Base-by-base conservation (phyloP, 2,888 invertebrate genomes). In the Argyra leucocephala region DNA sequence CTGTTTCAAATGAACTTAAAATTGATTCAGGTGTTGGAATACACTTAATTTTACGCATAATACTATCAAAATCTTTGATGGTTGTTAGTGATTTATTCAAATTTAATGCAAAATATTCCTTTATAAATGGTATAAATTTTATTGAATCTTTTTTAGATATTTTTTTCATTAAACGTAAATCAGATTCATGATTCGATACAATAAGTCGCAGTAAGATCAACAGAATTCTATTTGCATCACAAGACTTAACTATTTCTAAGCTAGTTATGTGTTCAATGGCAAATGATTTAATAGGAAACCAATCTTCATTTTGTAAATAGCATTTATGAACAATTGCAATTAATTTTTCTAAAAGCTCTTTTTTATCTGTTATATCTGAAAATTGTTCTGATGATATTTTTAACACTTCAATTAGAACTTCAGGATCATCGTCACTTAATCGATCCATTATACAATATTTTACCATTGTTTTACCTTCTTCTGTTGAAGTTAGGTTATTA, bases 341-440 rank as follows among this genome's bases (percentile, higher is more conserved):
- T 60, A 87, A 77, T 21, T 79, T 77, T 65, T 81, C 78, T 2
- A 83, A 80, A 22, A 86, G 76, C 65, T 80, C 75, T 3, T 73
- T 72, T 65, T 79, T 78, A 63, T 80, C 81, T 15, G 86, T 71
- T 21, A 85, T 72, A 61, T 82, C 76, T 37, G 79, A 72, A 7
- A 82, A 73, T 2, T 73, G 67, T 0, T 71, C 70, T 0, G 82
- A 76, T 22, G 75, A 65, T 31, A 86, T 78, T 23, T 81, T 78
- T 4, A 88, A 76, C 59, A 83, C 79, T 57, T 84, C 83, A 22
- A 74, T 72, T 0, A 90, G 84, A 1, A 91, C 88, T 62, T 81
- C 76, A 0, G 82, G 78, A 70, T 84, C 83, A 21, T 89, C 88
- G 76, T 91, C 91, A 63, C 81, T 81, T 3, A 92, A 82, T 67